These are phyloP conservation scores for Pseudeuparius sepicola DNA, from an alignment of 2,888 invertebrate genomes.

Conservation along the genomic window DNA sequence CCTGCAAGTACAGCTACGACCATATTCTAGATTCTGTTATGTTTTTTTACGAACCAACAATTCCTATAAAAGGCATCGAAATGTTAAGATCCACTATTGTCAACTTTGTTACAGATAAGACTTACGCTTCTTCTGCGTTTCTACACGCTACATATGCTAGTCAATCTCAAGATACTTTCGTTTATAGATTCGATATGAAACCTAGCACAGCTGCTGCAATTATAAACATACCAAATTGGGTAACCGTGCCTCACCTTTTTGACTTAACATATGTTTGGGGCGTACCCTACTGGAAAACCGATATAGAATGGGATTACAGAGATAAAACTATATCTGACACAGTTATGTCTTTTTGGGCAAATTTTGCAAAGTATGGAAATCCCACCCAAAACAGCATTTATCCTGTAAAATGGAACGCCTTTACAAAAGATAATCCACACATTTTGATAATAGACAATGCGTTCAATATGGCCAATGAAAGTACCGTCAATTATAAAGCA, in stretches of 20 bases:
- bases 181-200: slow-evolving; percentile 68
- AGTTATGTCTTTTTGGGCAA: slow-evolving; percentile 72
- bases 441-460: slow-evolving; percentile 66
- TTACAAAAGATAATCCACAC: slow-evolving; percentile 55
- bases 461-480: slow-evolving; percentile 63
- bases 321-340: slow-evolving; percentile 72
- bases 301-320: slow-evolving; percentile 61
- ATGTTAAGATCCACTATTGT: slow-evolving; percentile 55
- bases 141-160: slow-evolving; percentile 57
- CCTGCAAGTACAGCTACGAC: slow-evolving; percentile 47
- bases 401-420: slow-evolving; percentile 62
- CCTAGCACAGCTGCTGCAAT: slow-evolving; percentile 55
- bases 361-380: slow-evolving; percentile 65
- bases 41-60: slow-evolving; percentile 65
- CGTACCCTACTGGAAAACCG: slow-evolving; percentile 59
- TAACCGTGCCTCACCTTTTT: slow-evolving; percentile 70
- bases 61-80: slow-evolving; percentile 51
- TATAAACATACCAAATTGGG: slow-evolving; percentile 64
- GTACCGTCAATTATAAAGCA: slow-evolving; percentile 61
- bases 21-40: slow-evolving; percentile 62
- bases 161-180: slow-evolving; percentile 48
- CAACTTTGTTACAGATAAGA: slow-evolving; percentile 64
- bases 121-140: slow-evolving; percentile 60
- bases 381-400: slow-evolving; percentile 61
- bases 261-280: slow-evolving; percentile 78